Percentiles rank a stretch among this genome's conserved stretches.
phyloP scores from a whole-genome alignment of 1,140 invertebrate species.

The Sipha flava region DNA sequence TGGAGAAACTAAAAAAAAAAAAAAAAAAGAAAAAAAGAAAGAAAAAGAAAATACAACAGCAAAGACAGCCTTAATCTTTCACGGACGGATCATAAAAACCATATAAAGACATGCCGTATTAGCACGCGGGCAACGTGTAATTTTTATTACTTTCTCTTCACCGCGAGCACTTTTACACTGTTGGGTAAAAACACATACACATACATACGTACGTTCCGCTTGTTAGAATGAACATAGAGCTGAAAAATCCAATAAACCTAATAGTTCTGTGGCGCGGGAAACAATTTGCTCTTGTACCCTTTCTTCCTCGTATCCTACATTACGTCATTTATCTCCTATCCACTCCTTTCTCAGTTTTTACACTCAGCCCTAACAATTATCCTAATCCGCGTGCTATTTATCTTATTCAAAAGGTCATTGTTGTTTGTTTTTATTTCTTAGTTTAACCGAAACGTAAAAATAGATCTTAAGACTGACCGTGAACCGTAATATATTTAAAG shows the following conservation, averaged over 20 bases:
- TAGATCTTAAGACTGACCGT: too few species aligned
- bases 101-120: neutral
- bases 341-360: neutral
- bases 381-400: neutral
- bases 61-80: neutral
- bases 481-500: too few species aligned
- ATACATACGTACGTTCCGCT: neutral
- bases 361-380: neutral
- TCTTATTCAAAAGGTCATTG: neutral
- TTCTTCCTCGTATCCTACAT: neutral
- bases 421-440: neutral
- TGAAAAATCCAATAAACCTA: constrained; percentile 15
- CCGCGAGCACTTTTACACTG: neutral
- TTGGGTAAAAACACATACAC: neutral
- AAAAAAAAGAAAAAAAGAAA: too few species aligned
- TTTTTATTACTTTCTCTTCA: neutral
- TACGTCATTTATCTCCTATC: too few species aligned
- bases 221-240: neutral
- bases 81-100: neutral
- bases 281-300: neutral
- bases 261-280: neutral
- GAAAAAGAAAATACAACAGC: too few species aligned
- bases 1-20: neutral
- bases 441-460: neutral
- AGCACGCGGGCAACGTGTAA: neutral